Conservation (phyloP, 2,888 invertebrate species). For the Euspilapteryx auroguttella region DNA sequence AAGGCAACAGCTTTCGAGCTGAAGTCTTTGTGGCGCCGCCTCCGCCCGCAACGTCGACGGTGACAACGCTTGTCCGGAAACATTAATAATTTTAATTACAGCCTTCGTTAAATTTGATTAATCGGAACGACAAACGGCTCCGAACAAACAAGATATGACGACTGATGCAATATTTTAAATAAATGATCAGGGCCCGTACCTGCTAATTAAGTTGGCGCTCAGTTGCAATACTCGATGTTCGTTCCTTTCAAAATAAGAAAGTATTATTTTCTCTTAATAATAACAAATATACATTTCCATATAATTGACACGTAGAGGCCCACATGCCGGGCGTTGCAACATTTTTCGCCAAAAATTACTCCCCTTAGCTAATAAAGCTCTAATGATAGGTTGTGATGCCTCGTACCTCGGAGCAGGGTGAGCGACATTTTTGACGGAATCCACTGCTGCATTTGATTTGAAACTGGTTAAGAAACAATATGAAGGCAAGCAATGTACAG, state of each 20-base stretch:
- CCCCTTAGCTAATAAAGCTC: conserved; percentile 38
- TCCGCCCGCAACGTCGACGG: too few species aligned
- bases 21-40: too few species aligned
- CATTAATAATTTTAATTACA: conserved; percentile 24
- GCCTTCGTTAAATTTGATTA: conserved; percentile 21
- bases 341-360: conserved; percentile 36
- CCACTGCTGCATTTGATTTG: too few species aligned
- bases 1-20: too few species aligned
- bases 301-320: background rate
- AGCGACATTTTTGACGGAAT: too few species aligned
- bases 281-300: background rate
- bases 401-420: too few species aligned
- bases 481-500: too few species aligned
- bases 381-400: conserved; percentile 56
- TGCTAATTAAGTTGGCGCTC: too few species aligned
- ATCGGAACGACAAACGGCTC: conserved; percentile 14
- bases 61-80: conserved; percentile 4
- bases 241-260: background rate
- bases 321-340: conserved; percentile 11
- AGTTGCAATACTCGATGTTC: background rate
- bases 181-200: too few species aligned
- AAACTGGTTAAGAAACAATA: too few species aligned
- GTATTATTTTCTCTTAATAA: background rate
- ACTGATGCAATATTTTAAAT: too few species aligned
- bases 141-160: too few species aligned